Evolutionary conservation across 2,888 invertebrate genomes (phyloP), one percentile per base, ranked within the genome.

Genomic region (Tenthredo notha): DNA sequence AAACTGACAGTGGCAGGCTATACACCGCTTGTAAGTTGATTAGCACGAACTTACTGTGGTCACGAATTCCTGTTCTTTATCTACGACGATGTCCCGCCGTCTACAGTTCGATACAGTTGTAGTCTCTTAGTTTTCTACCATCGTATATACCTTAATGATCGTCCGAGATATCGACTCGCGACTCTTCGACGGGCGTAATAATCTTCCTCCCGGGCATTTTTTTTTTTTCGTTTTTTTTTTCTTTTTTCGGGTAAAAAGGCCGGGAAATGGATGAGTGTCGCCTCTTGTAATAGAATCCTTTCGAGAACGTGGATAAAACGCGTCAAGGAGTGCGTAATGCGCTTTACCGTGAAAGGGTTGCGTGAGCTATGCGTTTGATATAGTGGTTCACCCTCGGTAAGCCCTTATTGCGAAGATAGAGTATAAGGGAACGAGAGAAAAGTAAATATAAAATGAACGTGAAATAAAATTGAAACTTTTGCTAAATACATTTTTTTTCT

Each of bases 1-100:
- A 90, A 90, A 90, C 88, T 87, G 89, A 86, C 88, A 84, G 84
- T 86, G 21, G 88, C 88, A 88, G 89, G 89, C 88, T 88, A 87
- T 85, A 83, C 47, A 47, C 86, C 86, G 86, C 84, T 88, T 86
- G 87, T 78, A 84, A 87, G 87, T 89, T 90, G 89, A 91, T 91
- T 90, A 90, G 88, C 89, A 88, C 50, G 29, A 67, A 47, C 67
- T 50, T 78, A 47, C 78, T n/a, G 15, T 75, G 40, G 61, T 61
- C 25, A n/a, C 37, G 10, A n/a, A 33, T 72, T 70, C 10, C 54
- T 33, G 33, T 75, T 77, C 29, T 77, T 50, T 77, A 50, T 77
- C 29, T 77, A 54, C 77, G 77, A 29, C 77, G 40, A 54, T 40
- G 50, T 54, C 12, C 1, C 54, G 18, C n/a, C 50, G 77, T 50